phyloP scores from a whole-genome alignment of 2,113 vertebrate species.

The Manacus vitellinus region DNA sequence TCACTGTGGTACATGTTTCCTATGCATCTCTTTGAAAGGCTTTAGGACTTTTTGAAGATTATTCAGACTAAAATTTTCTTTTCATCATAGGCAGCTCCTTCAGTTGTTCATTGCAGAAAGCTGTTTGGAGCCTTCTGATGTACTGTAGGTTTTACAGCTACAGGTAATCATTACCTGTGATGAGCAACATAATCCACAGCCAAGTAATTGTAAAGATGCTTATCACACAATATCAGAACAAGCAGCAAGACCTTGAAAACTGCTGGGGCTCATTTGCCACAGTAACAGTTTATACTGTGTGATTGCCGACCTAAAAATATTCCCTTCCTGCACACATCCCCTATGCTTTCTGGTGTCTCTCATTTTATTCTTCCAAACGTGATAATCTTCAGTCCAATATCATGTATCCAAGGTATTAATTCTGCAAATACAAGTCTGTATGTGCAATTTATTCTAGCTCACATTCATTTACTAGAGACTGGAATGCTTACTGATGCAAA shows the following conservation, averaged over 20 bases:
- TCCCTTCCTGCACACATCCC: neutral
- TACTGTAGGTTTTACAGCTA: neutral
- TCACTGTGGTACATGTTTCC: neutral
- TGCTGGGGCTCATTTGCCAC: neutral
- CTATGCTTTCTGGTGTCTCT: neutral
- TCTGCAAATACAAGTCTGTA: neutral
- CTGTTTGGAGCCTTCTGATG: neutral
- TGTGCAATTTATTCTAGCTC: neutral
- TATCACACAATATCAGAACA: neutral
- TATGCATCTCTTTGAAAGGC: neutral
- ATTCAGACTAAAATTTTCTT: neutral
- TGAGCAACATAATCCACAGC: neutral
- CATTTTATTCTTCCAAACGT: neutral
- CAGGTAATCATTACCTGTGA: neutral
- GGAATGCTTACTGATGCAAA: neutral
- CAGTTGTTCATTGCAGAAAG: neutral
- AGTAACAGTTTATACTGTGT: neutral
- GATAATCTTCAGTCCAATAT: neutral
- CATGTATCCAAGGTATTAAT: neutral
- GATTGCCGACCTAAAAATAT: neutral
- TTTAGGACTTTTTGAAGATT: neutral
- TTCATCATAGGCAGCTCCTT: neutral
- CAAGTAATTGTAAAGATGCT: neutral
- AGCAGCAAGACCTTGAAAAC: neutral
- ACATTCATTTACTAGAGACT: neutral